A percentile compares a stretch with the other conserved stretches of the same genome.
Evolutionary conservation across 2,888 invertebrate genomes (phyloP).

Genomic region (Neoascia interrupta): DNA sequence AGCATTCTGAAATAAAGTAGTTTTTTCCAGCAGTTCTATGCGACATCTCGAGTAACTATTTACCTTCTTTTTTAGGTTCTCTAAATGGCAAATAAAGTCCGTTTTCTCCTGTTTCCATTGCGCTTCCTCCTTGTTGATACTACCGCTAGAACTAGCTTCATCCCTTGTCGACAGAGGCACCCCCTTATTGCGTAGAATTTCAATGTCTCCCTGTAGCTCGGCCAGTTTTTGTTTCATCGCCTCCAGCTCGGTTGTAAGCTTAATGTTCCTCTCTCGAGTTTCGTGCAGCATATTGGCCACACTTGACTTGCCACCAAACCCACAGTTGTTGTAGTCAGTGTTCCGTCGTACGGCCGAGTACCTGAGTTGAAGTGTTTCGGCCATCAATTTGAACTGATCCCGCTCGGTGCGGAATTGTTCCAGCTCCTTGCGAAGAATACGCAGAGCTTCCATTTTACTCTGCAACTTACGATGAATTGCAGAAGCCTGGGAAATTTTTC

Average conservation of each 20-base stretch:
- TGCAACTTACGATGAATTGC: conserved; percentile 87
- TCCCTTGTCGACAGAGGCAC: conserved; percentile 59
- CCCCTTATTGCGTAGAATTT: conserved; percentile 81
- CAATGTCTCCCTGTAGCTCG: conserved; percentile 86
- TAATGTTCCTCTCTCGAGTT: conserved; percentile 82
- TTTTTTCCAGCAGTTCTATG: not conserved
- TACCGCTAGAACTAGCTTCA: conserved; percentile 4
- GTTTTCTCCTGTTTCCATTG: conserved; percentile 78
- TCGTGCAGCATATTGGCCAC: conserved; percentile 82
- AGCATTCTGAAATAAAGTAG: conserved; percentile 81
- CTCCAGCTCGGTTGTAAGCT: conserved; percentile 83
- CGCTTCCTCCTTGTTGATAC: conserved; percentile 72
- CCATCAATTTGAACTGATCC: conserved; percentile 89
- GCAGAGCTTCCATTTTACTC: conserved; percentile 89
- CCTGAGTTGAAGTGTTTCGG: conserved; percentile 86
- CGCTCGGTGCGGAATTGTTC: conserved; percentile 89
- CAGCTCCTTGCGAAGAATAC: conserved; percentile 88
- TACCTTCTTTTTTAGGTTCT: conserved; percentile 77
- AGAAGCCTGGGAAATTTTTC: conserved; percentile 80
- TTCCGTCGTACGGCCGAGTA: conserved; percentile 80
- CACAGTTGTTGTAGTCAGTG: conserved; percentile 75
- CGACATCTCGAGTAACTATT: not conserved
- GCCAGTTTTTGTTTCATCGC: conserved; percentile 86
- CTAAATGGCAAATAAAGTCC: conserved; percentile 78
- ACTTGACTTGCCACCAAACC: conserved; percentile 77